Conservation (phyloP, 1,140 invertebrate genomes). For the Lepidurus arcticus region DNA sequence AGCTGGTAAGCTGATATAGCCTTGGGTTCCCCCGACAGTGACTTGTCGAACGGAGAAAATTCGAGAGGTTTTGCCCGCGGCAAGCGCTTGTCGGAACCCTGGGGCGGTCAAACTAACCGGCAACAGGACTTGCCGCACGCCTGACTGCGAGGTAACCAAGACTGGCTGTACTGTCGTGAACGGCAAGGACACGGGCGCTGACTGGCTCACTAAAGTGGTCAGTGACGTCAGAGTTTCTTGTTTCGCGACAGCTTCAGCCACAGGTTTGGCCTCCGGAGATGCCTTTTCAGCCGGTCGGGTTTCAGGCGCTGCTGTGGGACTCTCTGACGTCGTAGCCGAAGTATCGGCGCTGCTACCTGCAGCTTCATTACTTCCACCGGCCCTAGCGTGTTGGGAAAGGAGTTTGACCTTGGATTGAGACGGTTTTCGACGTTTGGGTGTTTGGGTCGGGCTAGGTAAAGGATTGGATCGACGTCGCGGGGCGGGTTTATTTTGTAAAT, state of each 20-base stretch:
- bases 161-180: conserved; percentile 8
- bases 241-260: conserved; percentile 17
- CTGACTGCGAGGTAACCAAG: conserved; percentile 27
- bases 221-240: neutral
- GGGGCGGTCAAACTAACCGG: conserved; percentile 28
- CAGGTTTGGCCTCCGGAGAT: conserved; percentile 49
- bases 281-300: conserved; percentile 59
- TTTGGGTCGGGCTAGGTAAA: conserved; percentile 61
- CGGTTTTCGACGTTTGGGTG: conserved; percentile 66
- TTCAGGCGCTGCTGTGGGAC: conserved; percentile 60
- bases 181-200: neutral
- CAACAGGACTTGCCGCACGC: conserved; percentile 29
- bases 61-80: neutral
- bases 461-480: conserved; percentile 65
- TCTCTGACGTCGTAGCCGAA: conserved; percentile 56
- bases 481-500: conserved; percentile 72
- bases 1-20: conserved; percentile 29
- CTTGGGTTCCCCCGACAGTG: conserved; percentile 29
- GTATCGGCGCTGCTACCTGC: conserved; percentile 45
- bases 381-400: conserved; percentile 44
- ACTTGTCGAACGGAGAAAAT: conserved; percentile 29
- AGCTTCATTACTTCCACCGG: conserved; percentile 35
- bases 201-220: neutral
- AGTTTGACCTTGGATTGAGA: conserved; percentile 53
- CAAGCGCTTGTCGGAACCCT: conserved; percentile 26